Evolutionary conservation across 2,797 vertebrate species (phyloP).

Genomic region (Myotis findleyi): DNA sequence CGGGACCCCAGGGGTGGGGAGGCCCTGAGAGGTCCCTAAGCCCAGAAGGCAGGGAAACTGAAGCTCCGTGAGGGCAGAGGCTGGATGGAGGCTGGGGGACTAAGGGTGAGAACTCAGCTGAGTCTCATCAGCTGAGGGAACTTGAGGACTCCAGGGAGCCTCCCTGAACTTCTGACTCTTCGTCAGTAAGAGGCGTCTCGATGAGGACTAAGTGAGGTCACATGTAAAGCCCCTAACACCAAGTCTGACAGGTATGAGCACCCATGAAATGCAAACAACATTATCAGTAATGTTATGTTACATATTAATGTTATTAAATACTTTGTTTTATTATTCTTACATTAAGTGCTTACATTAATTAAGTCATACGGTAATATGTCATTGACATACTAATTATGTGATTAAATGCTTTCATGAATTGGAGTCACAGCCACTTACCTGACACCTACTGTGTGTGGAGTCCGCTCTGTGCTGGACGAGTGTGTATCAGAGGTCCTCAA

Average conservation of each 20-base stretch:
- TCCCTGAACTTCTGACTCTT: not conserved
- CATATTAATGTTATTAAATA: not conserved
- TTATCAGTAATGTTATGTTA: not conserved
- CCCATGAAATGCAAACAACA: rapidly evolving
- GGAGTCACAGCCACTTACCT: not conserved
- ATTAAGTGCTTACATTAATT: not conserved
- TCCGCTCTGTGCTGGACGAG: rapidly evolving
- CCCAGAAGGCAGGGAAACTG: not conserved
- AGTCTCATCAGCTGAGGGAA: not conserved
- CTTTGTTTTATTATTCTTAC: not conserved
- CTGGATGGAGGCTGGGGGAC: not conserved
- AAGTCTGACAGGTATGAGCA: not conserved
- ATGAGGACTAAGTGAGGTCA: not conserved
- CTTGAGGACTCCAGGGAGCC: not conserved
- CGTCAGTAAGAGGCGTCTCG: not conserved
- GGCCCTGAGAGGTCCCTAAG: not conserved
- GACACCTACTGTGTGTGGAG: rapidly evolving
- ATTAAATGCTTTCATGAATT: no score
- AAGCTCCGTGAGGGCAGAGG: not conserved
- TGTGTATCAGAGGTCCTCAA: no score
- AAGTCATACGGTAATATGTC: not conserved
- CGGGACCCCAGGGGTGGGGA: not conserved
- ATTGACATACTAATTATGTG: no score
- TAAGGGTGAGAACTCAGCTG: not conserved
- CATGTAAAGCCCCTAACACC: rapidly evolving